Conservation (phyloP, 2,888 invertebrate species). For the Allygus modestus region DNA sequence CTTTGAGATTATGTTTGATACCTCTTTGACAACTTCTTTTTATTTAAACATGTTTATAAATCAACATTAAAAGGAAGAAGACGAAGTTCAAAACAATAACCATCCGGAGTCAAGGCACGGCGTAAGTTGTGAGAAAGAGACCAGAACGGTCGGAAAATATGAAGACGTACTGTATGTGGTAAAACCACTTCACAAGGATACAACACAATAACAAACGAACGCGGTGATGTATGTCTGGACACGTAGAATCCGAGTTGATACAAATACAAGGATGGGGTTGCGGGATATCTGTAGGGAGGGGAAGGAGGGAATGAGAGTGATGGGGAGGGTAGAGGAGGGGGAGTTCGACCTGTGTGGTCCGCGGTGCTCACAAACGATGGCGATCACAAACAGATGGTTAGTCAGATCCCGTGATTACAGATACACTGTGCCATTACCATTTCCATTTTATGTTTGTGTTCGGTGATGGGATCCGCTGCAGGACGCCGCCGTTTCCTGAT, state of each 20-base stretch:
- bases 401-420: conserved; percentile 41
- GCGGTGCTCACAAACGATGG: neutral
- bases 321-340: neutral
- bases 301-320: neutral
- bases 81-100: too few relatives aligned
- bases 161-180: conserved; percentile 9
- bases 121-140: neutral
- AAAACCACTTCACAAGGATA: neutral
- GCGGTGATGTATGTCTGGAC: conserved; percentile 10
- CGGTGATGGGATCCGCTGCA: conserved; percentile 30
- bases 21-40: too few relatives aligned
- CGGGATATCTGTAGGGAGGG: neutral
- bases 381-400: conserved; percentile 43
- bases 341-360: neutral
- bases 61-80: too few relatives aligned
- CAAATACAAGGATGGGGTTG: conserved; percentile 17
- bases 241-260: conserved; percentile 20
- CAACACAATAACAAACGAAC: conserved; percentile 31
- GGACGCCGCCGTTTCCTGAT: conserved; percentile 28
- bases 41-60: too few relatives aligned
- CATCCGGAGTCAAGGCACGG: too few relatives aligned
- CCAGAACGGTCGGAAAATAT: neutral
- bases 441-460: conserved; percentile 46
- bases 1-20: too few relatives aligned
- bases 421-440: conserved; percentile 50